Evolutionary conservation across 2,888 invertebrate genomes (phyloP).

Genomic region (Thereva nobilitata): DNA sequence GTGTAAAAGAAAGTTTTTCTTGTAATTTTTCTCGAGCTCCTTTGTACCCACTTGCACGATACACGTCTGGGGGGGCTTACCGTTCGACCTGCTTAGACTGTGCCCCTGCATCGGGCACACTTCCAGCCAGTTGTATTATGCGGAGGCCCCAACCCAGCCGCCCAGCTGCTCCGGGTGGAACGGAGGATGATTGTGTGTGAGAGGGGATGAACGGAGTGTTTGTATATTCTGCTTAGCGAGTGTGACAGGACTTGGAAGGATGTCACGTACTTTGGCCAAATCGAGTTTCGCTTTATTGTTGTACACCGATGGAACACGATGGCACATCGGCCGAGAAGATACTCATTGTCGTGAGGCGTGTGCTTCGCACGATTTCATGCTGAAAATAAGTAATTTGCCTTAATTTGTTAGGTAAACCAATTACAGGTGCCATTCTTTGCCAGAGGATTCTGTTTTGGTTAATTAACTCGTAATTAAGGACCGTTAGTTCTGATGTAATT

Average conservation of each 20-base stretch:
- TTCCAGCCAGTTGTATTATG: conserved; percentile 1
- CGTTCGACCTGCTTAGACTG: not conserved
- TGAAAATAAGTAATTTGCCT: conserved; percentile 31
- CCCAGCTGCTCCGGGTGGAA: no score
- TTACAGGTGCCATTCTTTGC: conserved; percentile 19
- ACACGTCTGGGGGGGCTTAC: conserved; percentile 6
- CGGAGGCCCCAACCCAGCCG: no score
- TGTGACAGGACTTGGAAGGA: conserved; percentile 40
- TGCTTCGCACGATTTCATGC: conserved; percentile 31
- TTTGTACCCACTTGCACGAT: conserved; percentile 26
- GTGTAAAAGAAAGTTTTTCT: conserved; percentile 31
- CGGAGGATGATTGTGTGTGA: no score
- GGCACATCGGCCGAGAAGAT: conserved; percentile 4
- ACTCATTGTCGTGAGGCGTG: conserved; percentile 7
- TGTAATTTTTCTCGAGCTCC: conserved; percentile 22
- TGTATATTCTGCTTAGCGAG: conserved; percentile 40
- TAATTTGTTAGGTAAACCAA: conserved; percentile 31
- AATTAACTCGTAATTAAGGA: conserved; percentile 29
- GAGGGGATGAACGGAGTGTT: conserved; percentile 33
- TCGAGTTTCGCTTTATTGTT: conserved; percentile 40
- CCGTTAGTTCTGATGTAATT: not conserved
- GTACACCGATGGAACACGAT: conserved; percentile 23
- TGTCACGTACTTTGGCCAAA: conserved; percentile 40
- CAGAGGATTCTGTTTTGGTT: conserved; percentile 27
- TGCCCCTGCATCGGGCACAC: conserved; percentile 16